Base-by-base conservation (phyloP, 2,797 vertebrate species). In the Silurus lanzhouensis region DNA sequence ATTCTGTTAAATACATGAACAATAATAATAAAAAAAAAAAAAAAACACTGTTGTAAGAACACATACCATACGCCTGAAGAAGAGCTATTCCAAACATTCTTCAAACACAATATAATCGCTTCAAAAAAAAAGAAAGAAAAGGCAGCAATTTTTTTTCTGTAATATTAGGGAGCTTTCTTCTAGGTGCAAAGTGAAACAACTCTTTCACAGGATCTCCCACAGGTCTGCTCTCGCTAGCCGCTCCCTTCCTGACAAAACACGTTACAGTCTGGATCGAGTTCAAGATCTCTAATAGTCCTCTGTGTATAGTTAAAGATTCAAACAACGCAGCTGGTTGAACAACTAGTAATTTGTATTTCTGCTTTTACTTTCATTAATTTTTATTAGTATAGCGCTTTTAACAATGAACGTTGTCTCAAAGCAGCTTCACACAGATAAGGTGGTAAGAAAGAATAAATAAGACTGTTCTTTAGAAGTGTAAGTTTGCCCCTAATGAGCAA, bases 181-280 rank as follows among this genome's bases (percentile, higher is more conserved):
- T 44, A 17, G 14, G 57, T 64, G 25, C 44, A 48, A 1, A 67
- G 44, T 38, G 46, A 67, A 81, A 67, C 63, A 7, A 25, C 46
- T 55, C 38, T 19, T 81, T 68, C 22, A 63, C 25, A 83, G n/a
- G 68, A 83, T 68, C 72, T 75, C 84, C 86, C 84, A 83, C 76
- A 70, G 78, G 55, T 80, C 68, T 38, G 70, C 67, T 83, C 58
- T 46, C 44, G 64, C 48, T 57, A 81, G 85, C 82, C 78, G 67
- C 83, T 89, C 86, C 83, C 84, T 89, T 88, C 76, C 84, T 86
- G 85, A 83, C 78, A 71, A 81, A 83, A 85, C 58, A 58, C 15
- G 27, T 72, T 55, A 44, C 67, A 79, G 66, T 83, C 71, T 84
- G 83, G 70, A 85, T 83, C 74, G 19, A 77, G 84, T 66, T 78